Base-by-base conservation (phyloP, 2,888 invertebrate genomes). In the Thelaira solivaga region DNA sequence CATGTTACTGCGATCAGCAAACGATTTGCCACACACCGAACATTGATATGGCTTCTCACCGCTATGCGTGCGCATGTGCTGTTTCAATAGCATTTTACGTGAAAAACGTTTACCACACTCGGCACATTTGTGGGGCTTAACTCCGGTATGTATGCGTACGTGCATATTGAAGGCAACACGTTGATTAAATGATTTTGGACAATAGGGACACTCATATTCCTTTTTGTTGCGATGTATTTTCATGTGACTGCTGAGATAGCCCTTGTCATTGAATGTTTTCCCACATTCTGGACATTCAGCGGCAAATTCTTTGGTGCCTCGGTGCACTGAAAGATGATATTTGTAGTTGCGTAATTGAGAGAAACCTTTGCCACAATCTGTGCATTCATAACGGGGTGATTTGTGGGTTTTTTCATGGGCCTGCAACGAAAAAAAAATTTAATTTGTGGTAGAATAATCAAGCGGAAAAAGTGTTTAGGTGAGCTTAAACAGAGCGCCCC, bases 161-260 rank as follows among this genome's bases (percentile, higher is more conserved):
- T 96, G 95, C 95, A 95, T 95, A 85, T 95, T 95, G 89, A 95
- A 96, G 7, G 95, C 95, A 4, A 96, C 95, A 31, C 95, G 91
- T 87, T 95, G 95, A 87, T 95, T 95, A 86, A 96, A 96, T 18
- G 95, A 92, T 87, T 95, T 95, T 1, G 94, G 94, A 84, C 95
- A 96, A 82, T 93, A 92, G 22, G 93, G 91, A 84, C 95, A 95
- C 53, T 93, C 94, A 88, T 95, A 95, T 86, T 95, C 95, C 86
- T 94, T 95, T 77, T 92, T 92, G 85, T 95, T 95, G 80, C 92
- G 92, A 88, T 95, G 95, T 82, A 95, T 95, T 89, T 95, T 95
- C 93, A 95, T 93, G 86, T 95, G 95, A 81, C 94, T 95, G 88
- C 95, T 95, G 8, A 95, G 90, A 86, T 95, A 95, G 34, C 95